phyloP scores from a whole-genome alignment of 2,113 vertebrate genomes.

The Archilochus colubris region DNA sequence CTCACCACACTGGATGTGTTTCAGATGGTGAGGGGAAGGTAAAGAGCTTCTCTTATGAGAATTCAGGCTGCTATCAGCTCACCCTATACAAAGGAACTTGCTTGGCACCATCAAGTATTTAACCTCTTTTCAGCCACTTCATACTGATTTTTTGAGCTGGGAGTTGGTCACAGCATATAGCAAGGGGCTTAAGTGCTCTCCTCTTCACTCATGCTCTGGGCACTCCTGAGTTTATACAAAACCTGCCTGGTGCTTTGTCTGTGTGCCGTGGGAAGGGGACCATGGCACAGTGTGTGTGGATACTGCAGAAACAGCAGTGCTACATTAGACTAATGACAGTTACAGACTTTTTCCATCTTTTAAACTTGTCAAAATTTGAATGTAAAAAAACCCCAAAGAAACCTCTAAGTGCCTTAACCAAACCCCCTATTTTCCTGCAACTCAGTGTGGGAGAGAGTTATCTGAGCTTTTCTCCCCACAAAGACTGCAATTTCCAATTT shows the following conservation, averaged over 20 bases:
- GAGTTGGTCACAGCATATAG: too few species aligned
- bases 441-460: too few species aligned
- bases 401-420: neutral
- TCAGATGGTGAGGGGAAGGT: neutral
- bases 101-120: neutral
- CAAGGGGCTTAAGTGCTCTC: neutral
- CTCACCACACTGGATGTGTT: neutral
- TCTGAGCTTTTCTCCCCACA: neutral
- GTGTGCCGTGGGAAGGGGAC: fast-evolving
- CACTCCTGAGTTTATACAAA: neutral
- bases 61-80: neutral
- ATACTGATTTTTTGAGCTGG: neutral
- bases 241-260: neutral
- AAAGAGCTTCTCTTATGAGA: neutral
- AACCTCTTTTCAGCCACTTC: neutral
- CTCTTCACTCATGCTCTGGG: neutral
- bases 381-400: neutral
- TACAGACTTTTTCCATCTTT: neutral
- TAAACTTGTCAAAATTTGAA: neutral
- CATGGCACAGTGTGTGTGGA: fast-evolving
- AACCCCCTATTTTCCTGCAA: neutral
- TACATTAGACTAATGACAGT: neutral
- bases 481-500: neutral
- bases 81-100: neutral
- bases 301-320: neutral